Percentiles rank a stretch among this genome's conserved stretches.
These are phyloP conservation scores for Calliopum simillimum DNA, from an alignment of 2,888 invertebrate genomes.

Conservation along the genomic window DNA sequence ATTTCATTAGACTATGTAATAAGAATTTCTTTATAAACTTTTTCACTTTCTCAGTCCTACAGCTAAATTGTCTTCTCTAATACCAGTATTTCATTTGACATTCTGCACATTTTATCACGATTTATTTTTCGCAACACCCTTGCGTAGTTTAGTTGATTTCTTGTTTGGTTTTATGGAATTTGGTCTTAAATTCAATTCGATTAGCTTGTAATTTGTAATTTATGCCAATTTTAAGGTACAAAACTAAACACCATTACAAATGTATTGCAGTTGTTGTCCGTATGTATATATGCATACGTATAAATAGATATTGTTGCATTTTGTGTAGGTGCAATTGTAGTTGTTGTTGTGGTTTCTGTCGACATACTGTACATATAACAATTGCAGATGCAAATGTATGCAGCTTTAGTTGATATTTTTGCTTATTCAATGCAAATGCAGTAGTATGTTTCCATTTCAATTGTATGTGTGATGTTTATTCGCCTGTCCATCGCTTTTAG, in stretches of 20 bases:
- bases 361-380: not conserved
- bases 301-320: too few species aligned
- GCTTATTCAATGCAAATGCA: not conserved
- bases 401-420: not conserved
- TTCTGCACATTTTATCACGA: too few species aligned
- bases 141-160: too few species aligned
- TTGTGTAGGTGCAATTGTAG: too few species aligned
- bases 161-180: not conserved
- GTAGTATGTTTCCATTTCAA: not conserved
- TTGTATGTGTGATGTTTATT: not conserved
- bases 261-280: not conserved
- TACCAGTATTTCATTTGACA: too few species aligned
- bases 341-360: too few species aligned
- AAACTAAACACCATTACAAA: not conserved
- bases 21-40: too few species aligned
- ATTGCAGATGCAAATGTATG: not conserved
- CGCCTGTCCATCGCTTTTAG: not conserved
- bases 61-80: too few species aligned
- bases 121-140: too few species aligned
- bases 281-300: not conserved
- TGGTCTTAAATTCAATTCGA: slow-evolving; percentile 11
- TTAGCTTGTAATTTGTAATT: slow-evolving; percentile 9
- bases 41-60: too few species aligned
- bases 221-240: slow-evolving; percentile 7
- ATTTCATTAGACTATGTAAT: too few species aligned